Percentiles rank a stretch among this genome's conserved stretches.
These are phyloP conservation scores for Argynnis bischoffii DNA, from an alignment of 2,888 invertebrate species.

Conservation along the genomic window DNA sequence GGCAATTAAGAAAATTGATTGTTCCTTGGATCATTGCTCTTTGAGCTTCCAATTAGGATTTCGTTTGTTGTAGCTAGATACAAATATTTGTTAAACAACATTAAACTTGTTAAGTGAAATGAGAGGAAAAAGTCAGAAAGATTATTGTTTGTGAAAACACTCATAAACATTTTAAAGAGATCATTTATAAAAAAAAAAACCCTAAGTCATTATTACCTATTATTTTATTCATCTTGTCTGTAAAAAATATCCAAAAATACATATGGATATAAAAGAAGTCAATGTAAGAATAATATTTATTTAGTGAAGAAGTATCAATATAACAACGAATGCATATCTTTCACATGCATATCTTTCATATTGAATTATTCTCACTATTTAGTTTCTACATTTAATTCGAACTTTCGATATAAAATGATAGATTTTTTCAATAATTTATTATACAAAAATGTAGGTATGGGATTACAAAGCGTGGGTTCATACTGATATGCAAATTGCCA, in stretches of 20 bases:
- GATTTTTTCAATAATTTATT: conserved; percentile 37
- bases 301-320: too few relatives aligned
- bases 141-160: too few relatives aligned
- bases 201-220: too few relatives aligned
- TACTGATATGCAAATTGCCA: conserved; percentile 40
- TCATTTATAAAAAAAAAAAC: too few relatives aligned
- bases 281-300: too few relatives aligned
- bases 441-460: conserved; percentile 32
- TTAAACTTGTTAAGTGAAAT: too few relatives aligned
- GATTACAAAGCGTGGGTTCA: conserved; percentile 37
- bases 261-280: background rate
- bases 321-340: background rate
- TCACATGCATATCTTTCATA: conserved; percentile 1
- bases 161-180: too few relatives aligned
- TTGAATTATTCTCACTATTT: background rate
- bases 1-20: conserved; percentile 17
- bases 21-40: conserved; percentile 4
- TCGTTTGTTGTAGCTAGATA: background rate
- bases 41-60: background rate
- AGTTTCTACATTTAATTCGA: conserved; percentile 12
- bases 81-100: background rate
- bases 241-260: background rate
- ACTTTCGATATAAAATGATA: conserved; percentile 33
- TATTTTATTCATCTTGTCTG: too few relatives aligned
- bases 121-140: too few relatives aligned